phyloP scores from a whole-genome alignment of 2,113 vertebrate species.

The Platanista minor region DNA sequence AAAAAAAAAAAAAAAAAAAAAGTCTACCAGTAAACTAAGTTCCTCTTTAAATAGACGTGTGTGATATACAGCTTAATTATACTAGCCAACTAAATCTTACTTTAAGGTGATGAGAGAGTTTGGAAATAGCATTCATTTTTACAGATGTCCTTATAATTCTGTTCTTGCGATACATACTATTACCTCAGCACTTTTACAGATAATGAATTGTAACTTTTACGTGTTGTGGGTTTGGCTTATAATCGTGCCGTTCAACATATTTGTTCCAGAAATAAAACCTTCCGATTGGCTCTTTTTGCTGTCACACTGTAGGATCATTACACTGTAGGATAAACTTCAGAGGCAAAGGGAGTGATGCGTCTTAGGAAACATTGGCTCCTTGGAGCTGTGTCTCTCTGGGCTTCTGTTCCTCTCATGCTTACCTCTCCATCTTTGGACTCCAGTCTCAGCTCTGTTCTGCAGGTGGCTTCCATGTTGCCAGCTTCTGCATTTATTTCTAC shows the following conservation, averaged over 20 bases:
- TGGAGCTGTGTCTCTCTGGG: neutral
- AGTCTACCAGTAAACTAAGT: constrained; percentile 52
- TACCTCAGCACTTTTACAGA: constrained; percentile 68
- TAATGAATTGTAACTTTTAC: constrained; percentile 61
- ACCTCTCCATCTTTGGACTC: constrained; percentile 99
- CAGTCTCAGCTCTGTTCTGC: constrained; percentile 94
- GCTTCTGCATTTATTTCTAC: constrained; percentile 97
- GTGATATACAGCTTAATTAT: constrained; percentile 68
- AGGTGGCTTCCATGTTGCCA: constrained; percentile 94
- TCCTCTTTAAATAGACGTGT: constrained; percentile 64
- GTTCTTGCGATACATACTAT: constrained; percentile 59
- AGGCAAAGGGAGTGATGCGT: neutral
- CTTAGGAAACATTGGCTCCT: neutral
- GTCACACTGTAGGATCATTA: neutral
- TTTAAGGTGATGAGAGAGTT: constrained; percentile 69
- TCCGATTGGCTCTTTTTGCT: neutral
- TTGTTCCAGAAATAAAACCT: neutral
- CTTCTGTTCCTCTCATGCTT: neutral
- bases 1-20: neutral
- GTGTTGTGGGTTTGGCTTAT: constrained; percentile 33
- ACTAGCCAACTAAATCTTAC: constrained; percentile 64
- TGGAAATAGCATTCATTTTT: constrained; percentile 58
- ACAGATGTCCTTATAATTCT: constrained; percentile 64
- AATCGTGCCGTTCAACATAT: neutral
- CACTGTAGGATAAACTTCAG: neutral